Evolutionary conservation across 2,113 vertebrate genomes (phyloP).

Genomic region (Phylloscopus trochiloides): DNA sequence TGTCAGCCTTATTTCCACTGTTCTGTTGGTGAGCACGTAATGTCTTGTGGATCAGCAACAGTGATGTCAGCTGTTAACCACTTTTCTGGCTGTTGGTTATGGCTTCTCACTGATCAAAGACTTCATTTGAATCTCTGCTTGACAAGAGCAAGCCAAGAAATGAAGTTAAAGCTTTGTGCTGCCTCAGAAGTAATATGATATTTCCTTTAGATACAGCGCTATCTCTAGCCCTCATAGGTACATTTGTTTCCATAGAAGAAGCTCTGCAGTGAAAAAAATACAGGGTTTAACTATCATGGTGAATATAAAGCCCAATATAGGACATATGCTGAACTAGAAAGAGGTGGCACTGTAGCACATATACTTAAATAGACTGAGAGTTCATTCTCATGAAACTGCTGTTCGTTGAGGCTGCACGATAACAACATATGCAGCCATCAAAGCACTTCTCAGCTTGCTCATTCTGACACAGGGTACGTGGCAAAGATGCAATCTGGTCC

Average conservation of each 20-base stretch:
- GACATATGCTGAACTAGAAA: neutral
- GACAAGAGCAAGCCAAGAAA: neutral
- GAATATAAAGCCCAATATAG: neutral
- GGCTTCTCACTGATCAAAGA: neutral
- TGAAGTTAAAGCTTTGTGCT: neutral
- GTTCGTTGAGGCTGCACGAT: neutral
- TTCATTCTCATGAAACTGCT: neutral
- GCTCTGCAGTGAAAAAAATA: neutral
- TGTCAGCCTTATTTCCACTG: neutral
- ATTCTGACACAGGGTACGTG: constrained; percentile 23
- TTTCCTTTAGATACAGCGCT: neutral
- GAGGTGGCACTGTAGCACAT: neutral
- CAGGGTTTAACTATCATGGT: neutral
- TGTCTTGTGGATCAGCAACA: neutral
- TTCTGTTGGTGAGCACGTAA: neutral
- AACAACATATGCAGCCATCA: constrained; percentile 41
- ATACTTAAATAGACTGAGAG: neutral
- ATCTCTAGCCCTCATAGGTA: neutral
- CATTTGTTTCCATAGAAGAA: neutral
- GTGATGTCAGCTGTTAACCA: neutral
- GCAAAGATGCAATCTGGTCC: constrained; percentile 47
- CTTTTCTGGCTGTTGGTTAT: neutral
- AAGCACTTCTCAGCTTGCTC: constrained; percentile 42
- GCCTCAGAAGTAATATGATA: neutral
- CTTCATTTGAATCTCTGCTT: neutral